These are phyloP conservation scores for Ichneumoninae sp. DNA, from an alignment of 2,888 invertebrate species.

Conservation along the genomic window DNA sequence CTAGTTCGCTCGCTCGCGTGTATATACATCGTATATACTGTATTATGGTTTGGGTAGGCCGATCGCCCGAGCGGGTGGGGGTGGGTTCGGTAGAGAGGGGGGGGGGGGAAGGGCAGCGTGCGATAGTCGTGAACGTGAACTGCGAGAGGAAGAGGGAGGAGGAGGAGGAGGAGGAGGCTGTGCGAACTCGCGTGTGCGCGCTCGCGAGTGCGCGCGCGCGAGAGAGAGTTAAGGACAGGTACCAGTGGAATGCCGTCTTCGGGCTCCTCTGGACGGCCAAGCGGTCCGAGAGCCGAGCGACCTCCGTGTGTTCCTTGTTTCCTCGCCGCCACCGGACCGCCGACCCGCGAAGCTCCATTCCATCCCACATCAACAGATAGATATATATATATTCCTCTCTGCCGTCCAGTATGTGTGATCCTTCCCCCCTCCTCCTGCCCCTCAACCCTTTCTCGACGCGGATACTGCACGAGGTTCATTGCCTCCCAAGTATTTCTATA, in stretches of 20 bases:
- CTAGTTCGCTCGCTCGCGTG: slow-evolving; percentile 22
- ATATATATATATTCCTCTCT: background rate
- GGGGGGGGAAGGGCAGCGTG: slow-evolving; percentile 28
- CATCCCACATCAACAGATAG: slow-evolving; percentile 46
- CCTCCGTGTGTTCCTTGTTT: slow-evolving; percentile 74
- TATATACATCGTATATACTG: slow-evolving; percentile 49
- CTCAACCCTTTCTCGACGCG: slow-evolving; percentile 30
- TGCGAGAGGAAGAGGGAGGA: slow-evolving; percentile 68
- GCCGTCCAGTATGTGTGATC: slow-evolving; percentile 37
- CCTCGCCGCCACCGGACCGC: slow-evolving; percentile 67
- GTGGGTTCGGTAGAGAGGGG: background rate
- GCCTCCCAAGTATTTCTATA: slow-evolving; percentile 29
- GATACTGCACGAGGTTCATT: slow-evolving; percentile 42
- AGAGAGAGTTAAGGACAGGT: slow-evolving; percentile 79
- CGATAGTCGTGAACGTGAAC: slow-evolving; percentile 74
- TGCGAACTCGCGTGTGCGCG: slow-evolving; percentile 25
- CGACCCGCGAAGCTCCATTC: slow-evolving; percentile 60
- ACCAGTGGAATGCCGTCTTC: slow-evolving; percentile 80
- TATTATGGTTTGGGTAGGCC: slow-evolving; percentile 74
- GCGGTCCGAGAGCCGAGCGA: slow-evolving; percentile 68
- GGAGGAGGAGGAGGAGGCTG: slow-evolving; percentile 40
- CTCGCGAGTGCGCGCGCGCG: slow-evolving; percentile 10
- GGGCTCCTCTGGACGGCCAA: slow-evolving; percentile 57
- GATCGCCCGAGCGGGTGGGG: slow-evolving; percentile 66
- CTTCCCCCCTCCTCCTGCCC: slow-evolving; percentile 9